Conservation (phyloP, 2,797 vertebrate genomes). For the Sebastolobus alascanus region DNA sequence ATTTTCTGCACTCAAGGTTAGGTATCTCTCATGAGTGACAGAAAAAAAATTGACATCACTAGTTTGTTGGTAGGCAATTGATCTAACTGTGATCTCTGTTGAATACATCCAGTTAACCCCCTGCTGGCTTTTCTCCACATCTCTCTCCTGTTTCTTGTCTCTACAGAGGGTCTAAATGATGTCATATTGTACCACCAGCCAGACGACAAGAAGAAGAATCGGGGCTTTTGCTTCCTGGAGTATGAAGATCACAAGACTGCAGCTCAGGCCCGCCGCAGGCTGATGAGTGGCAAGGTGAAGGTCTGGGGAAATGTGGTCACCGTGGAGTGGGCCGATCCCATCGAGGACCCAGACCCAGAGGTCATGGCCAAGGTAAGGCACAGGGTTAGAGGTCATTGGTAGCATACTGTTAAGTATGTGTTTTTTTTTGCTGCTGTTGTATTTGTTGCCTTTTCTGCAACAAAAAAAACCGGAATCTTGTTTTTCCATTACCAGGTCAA, state of each 20-base stretch:
- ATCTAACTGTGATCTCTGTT: not conserved
- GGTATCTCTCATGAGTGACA: not conserved
- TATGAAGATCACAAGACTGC: constrained; percentile 99
- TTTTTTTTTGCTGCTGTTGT: not conserved
- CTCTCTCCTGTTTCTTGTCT: constrained; percentile 30
- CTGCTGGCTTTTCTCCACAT: constrained; percentile 3
- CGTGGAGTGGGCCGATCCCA: constrained; percentile 99
- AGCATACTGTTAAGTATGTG: not conserved
- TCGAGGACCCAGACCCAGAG: constrained; percentile 99
- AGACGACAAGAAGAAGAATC: constrained; percentile 99
- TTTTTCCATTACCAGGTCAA: constrained; percentile 88
- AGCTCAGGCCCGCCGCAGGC: constrained; percentile 95
- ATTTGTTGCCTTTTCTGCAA: not conserved
- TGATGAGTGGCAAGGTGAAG: constrained; percentile 99
- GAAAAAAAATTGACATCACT: not conserved
- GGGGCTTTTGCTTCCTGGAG: constrained; percentile 99
- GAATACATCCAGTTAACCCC: constrained; percentile 15
- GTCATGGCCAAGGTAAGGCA: constrained; percentile 97
- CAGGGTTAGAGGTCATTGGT: not conserved
- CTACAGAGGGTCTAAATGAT: constrained; percentile 97
- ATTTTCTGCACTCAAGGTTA: not conserved
- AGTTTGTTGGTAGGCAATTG: not conserved
- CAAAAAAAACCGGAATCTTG: not conserved
- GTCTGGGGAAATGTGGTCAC: constrained; percentile 99
- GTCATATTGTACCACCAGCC: constrained; percentile 99